phyloP scores from a whole-genome alignment of 2,113 vertebrate species.

The Cochlearius cochlearius region DNA sequence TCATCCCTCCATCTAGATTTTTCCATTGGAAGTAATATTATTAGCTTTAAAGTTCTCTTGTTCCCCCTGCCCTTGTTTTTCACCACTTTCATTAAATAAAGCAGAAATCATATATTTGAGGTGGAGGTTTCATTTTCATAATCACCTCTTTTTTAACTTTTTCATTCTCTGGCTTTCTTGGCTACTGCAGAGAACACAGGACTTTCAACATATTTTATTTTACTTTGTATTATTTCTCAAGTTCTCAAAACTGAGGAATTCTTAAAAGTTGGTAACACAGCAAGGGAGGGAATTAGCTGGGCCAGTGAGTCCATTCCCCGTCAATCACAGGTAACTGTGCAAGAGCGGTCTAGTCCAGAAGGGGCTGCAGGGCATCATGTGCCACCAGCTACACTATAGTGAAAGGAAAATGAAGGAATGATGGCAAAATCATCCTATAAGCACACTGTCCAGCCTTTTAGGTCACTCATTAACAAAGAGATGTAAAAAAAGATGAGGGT shows the following conservation, averaged over 20 bases:
- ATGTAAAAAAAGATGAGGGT: background rate
- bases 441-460: background rate
- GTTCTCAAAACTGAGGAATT: background rate
- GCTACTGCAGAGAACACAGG: background rate
- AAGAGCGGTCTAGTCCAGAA: background rate
- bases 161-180: background rate
- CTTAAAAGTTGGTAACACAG: background rate
- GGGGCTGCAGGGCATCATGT: background rate
- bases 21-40: background rate
- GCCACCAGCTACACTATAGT: background rate
- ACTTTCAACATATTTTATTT: background rate
- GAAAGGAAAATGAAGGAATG: background rate
- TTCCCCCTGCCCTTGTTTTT: background rate
- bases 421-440: background rate
- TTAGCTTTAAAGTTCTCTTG: background rate
- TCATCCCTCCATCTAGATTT: background rate
- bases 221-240: background rate
- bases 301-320: background rate
- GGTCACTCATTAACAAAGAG: background rate
- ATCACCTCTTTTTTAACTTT: background rate
- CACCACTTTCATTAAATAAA: background rate
- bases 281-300: background rate
- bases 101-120: background rate
- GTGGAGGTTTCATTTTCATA: background rate
- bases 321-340: background rate